Evolutionary conservation across 2,113 vertebrate genomes (phyloP).

Genomic region (Crotalus horridus): DNA sequence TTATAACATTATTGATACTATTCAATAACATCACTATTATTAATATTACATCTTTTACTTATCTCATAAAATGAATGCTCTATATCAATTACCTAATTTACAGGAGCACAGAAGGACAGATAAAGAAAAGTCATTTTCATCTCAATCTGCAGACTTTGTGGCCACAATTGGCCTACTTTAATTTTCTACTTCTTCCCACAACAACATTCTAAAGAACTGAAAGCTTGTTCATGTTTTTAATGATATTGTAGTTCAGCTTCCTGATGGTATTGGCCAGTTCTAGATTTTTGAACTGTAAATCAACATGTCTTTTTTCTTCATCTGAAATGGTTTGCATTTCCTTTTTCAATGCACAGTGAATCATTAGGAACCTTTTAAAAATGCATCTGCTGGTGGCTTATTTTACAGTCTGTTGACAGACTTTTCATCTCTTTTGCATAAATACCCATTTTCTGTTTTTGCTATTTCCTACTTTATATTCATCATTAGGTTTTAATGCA

Average conservation of each 20-base stretch:
- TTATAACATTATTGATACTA: background rate
- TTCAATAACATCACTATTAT: background rate
- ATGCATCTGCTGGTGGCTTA: background rate
- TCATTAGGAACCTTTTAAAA: background rate
- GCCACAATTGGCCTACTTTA: background rate
- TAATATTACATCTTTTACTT: background rate
- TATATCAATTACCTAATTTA: background rate
- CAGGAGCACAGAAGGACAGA: background rate
- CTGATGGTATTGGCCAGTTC: background rate
- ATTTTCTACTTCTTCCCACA: background rate
- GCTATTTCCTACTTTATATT: background rate
- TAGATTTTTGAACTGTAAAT: background rate
- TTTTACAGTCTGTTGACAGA: background rate
- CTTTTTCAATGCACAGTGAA: background rate
- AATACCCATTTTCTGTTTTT: background rate
- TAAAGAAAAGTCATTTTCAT: background rate
- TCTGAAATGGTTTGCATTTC: background rate
- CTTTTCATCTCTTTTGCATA: background rate
- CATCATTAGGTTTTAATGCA: background rate
- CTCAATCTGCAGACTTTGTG: background rate
- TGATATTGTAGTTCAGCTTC: background rate
- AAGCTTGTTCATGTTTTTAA: background rate
- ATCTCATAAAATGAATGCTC: background rate
- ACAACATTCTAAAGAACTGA: background rate
- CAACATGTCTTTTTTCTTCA: background rate